phyloP scores from a whole-genome alignment of 1,140 invertebrate species.

The Hestina assimilis region DNA sequence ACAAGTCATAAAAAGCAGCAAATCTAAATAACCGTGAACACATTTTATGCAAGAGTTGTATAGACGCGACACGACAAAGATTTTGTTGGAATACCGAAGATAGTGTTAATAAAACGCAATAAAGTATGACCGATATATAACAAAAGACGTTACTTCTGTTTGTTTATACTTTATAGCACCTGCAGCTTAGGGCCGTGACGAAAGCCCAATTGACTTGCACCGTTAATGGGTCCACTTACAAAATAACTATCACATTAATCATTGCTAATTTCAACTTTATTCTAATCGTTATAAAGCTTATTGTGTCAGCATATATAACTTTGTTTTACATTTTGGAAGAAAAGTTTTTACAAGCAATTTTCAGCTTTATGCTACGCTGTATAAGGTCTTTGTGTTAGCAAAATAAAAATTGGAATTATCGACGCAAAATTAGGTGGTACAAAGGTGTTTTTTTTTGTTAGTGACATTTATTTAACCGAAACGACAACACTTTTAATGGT shows the following conservation, averaged over 20 bases:
- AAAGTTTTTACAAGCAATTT: neutral
- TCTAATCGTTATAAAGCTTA: neutral
- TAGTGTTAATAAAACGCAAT: neutral
- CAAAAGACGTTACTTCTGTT: neutral
- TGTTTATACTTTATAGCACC: conserved; percentile 17
- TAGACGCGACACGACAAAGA: no score
- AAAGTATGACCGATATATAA: neutral
- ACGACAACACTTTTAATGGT: conserved; percentile 1
- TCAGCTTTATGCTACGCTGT: neutral
- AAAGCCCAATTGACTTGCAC: conserved; percentile 13
- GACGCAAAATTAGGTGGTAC: neutral
- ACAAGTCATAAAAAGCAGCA: no score
- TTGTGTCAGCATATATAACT: neutral
- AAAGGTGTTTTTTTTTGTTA: conserved; percentile 2
- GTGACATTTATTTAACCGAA: conserved; percentile 5
- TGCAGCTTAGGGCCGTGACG: conserved; percentile 20
- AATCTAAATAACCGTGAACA: no score
- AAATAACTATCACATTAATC: neutral
- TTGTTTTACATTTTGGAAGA: neutral
- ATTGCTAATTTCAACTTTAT: neutral
- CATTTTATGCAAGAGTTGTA: no score
- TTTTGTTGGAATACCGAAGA: neutral
- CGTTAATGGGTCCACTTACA: conserved; percentile 8
- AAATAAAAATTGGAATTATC: neutral
- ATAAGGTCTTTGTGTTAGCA: neutral